These are phyloP conservation scores for Formicarius rufipectus DNA, from an alignment of 2,113 vertebrate genomes.

Conservation along the genomic window DNA sequence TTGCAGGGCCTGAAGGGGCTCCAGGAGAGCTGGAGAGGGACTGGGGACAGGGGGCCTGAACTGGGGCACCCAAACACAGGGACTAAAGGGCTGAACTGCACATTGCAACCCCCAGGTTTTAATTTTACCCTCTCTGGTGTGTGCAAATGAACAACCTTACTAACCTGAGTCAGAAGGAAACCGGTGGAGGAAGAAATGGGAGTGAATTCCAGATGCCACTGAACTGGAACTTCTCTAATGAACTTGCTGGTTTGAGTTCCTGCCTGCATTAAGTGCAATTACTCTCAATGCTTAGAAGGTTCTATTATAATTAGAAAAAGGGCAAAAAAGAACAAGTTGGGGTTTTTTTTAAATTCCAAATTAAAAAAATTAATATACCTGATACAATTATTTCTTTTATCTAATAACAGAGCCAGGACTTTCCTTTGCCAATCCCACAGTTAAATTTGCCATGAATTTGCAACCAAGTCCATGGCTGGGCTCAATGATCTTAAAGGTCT, in stretches of 20 bases:
- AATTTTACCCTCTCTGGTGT: not conserved
- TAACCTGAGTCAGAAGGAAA: not conserved
- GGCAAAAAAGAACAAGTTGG: too few species aligned
- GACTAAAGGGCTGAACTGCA: not conserved
- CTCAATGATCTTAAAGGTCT: not conserved
- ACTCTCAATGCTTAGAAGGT: not conserved
- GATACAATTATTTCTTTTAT: not conserved
- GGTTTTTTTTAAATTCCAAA: not conserved
- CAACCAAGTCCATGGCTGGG: not conserved
- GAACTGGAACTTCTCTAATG: not conserved
- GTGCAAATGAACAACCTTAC: not conserved
- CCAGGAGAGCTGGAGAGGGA: not conserved
- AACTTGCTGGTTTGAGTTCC: not conserved
- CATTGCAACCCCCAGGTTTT: not conserved
- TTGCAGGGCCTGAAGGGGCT: rapidly evolving
- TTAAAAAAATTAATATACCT: not conserved
- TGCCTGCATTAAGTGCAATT: not conserved
- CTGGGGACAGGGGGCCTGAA: not conserved
- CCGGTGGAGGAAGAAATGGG: not conserved
- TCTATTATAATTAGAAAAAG: not conserved
- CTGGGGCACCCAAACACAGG: not conserved
- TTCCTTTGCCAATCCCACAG: not conserved
- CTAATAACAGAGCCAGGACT: not conserved
- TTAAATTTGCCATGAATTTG: not conserved
- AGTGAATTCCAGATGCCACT: not conserved